Base-by-base conservation (phyloP, 2,797 vertebrate genomes). In the Cossypha caffra region DNA sequence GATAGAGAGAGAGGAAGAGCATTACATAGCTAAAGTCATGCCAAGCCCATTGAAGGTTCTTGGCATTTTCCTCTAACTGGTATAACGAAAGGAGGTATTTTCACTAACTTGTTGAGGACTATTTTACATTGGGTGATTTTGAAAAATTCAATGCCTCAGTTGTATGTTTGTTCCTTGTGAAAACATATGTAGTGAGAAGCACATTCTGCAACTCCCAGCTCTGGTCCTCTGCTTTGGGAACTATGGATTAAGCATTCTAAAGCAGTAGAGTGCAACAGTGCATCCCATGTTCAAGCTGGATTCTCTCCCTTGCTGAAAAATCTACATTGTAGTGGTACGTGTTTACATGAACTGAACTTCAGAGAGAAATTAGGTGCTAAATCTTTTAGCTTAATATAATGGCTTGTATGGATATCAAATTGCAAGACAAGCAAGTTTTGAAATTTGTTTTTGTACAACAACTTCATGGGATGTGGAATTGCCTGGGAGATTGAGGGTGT, bases 251-350 rank as follows among this genome's bases (percentile, higher is more conserved):
- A 69, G 19, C 4, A 11, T 29, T 28, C 18, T 59, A 14, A 29
- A 73, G 59, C 23, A 51, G 15, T 4, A 19, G 26, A 24, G n/a
- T 26, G 37, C 57, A 61, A 3, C 25, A 35, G 19, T 10, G 24
- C 37, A 7, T 28, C 4, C 6, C 0, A 0, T 45, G 40, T n/a
- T 43, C n/a, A 24, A 23, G 9, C 23, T 66, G 15, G 4, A 38
- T 88, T 52, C 51, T 84, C 47, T 72, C 58, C 0, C 0, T 13
- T 74, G 43, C 23, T 69, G 75, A n/a, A 72, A 79, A 59, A 40
- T 38, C 11, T 35, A 3, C 5, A 7, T 35, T 62, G 37, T 24
- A n/a, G 29, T 37, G 12, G 12, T 57, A 12, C 1, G 9, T 82
- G 45, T 76, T 91, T 43, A n/a, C 16, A 3, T 83, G 37, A 83